Base-by-base conservation (phyloP, 2,888 invertebrate species). In the Actias luna region DNA sequence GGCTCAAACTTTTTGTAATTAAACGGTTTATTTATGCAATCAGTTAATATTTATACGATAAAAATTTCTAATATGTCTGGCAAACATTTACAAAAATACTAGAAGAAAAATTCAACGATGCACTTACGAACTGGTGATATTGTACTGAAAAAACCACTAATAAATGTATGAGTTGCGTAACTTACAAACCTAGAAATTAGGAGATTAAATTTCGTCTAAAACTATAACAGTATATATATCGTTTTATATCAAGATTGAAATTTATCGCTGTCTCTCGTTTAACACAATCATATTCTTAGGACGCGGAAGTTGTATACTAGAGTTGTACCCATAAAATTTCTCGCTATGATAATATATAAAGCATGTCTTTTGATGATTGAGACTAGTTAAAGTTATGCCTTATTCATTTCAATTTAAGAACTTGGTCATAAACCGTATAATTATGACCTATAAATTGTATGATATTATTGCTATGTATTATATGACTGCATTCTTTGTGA, bases 291-390 rank as follows among this genome's bases (percentile, higher is more conserved):
- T 22, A 50, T 25, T 12, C 46, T 50, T 50, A 25, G 22, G 10
- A 50, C 46, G 22, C 25, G 46, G 46, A 50, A 50, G 46, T 50
- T 22, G 46, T 50, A 16, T 16, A 50, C 12, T 8, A 25, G 46
- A 50, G 46, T 50, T 50, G 25, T 50, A 50, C 12, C 46, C 22
- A 50, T 50, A 50, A 50, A 50, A 50, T 25, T 50, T 25, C 12
- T 50, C 18, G 22, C 22, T 22, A 12, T 7, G 5, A 33, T 50
- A 50, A 50, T 25, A 50, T 22, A 46, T 46, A 46, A 46, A 8
- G 46, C 46, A 46, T 22, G 46, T 46, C 12, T 25, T 8, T 25
- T 50, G 22, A 25, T 50, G 46, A 25, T 50, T 22, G 22, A 25
- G 4, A 25, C 46, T 50, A 25, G 46, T 50, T 50, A 12, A 50